Evolutionary conservation across 2,888 invertebrate genomes (phyloP).

Genomic region (Nasonia oneida): DNA sequence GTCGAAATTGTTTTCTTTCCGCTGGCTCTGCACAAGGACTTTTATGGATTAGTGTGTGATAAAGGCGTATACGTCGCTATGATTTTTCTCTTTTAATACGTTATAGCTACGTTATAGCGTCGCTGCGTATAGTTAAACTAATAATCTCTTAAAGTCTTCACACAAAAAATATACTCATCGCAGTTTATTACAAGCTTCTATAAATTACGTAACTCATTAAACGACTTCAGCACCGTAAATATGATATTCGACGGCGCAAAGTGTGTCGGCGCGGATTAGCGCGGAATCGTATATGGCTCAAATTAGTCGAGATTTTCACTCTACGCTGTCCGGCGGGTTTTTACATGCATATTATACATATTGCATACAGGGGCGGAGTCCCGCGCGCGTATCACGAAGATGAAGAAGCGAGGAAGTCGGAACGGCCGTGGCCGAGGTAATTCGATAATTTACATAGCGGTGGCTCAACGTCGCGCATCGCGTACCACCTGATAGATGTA

Average conservation of each 20-base stretch:
- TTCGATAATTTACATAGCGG: slow-evolving; percentile 74
- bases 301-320: slow-evolving; percentile 54
- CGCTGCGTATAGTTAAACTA: too few relatives aligned
- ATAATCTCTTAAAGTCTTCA: too few relatives aligned
- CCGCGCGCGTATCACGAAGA: slow-evolving; percentile 3
- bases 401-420: slow-evolving; percentile 62
- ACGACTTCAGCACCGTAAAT: neutral
- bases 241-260: neutral
- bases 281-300: slow-evolving; percentile 32
- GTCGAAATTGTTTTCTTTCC: neutral
- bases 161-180: neutral
- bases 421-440: slow-evolving; percentile 65
- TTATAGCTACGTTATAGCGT: neutral
- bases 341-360: neutral
- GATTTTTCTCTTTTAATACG: neutral
- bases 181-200: neutral
- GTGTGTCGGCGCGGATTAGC: slow-evolving; percentile 27
- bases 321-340: slow-evolving; percentile 7
- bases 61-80: neutral
- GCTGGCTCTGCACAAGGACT: neutral
- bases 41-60: slow-evolving; percentile 7
- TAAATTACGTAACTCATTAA: neutral
- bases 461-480: slow-evolving; percentile 70
- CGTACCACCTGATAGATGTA: slow-evolving; percentile 66
- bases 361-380: neutral